A percentile compares a stretch with the other conserved stretches of the same genome.
Conservation (phyloP, 1,140 invertebrate genomes). For the Bombus superbus region DNA sequence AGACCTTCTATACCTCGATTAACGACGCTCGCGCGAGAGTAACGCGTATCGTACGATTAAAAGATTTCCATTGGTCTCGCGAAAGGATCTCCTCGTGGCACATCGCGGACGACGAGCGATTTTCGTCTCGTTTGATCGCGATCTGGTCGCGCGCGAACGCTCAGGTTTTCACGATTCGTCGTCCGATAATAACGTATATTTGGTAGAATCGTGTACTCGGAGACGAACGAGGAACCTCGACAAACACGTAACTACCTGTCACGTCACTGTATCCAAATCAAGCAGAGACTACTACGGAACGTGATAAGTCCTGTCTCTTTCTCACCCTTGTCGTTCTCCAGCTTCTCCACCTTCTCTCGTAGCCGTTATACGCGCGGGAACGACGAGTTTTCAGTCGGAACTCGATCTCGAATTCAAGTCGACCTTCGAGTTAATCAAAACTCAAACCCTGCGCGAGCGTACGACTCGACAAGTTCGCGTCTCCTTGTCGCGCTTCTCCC, state of each 20-base stretch:
- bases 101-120: conserved; percentile 7
- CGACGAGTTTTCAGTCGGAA: conserved; percentile 36
- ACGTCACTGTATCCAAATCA: conserved; percentile 62
- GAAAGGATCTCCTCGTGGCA: background rate
- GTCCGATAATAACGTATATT: conserved; percentile 57
- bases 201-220: conserved; percentile 22
- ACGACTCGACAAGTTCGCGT: conserved; percentile 60
- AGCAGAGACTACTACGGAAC: conserved; percentile 57
- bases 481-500: background rate
- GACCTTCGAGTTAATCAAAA: conserved; percentile 79
- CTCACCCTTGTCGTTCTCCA: background rate
- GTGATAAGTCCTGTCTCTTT: conserved; percentile 55
- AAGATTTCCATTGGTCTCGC: too few species aligned
- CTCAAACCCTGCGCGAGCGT: conserved; percentile 61
- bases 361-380: too few species aligned
- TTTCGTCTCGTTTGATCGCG: conserved; percentile 4
- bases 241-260: conserved; percentile 65
- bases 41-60: too few species aligned
- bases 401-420: conserved; percentile 68
- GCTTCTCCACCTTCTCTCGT: too few species aligned
- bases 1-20: too few species aligned
- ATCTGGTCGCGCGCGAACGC: background rate
- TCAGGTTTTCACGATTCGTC: conserved; percentile 18
- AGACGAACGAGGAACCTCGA: conserved; percentile 38
- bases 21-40: too few species aligned